Evolutionary conservation across 1,140 invertebrate genomes (phyloP), one percentile per base, ranked within the genome.

Genomic region (Cydia fagiglandana): DNA sequence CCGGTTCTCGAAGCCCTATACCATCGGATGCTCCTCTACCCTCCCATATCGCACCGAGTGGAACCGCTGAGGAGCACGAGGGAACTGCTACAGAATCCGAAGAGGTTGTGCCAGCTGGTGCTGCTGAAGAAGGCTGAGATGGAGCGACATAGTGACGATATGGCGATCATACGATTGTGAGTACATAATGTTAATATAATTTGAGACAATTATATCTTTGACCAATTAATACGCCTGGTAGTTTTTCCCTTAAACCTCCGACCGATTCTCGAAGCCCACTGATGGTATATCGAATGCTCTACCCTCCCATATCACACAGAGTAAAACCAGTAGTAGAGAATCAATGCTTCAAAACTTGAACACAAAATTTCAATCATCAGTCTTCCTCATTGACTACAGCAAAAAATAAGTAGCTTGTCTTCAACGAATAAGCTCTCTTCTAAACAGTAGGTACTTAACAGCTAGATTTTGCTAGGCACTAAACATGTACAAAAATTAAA

Each of bases 1-100:
- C 97, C 98, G 15, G 97, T 98, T 53, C 90, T 99, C 75, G 97
- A 99, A 88, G 98, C 97, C 0, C 93, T 99, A 2, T 98, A 98
- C 88, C 97, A 98, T 91, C 94, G 97, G 47, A 98, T 98, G 96
- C 91, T 98, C 0, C 91, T 98, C 0, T 96, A 98, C 91, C 97
- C 97, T 30, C 96, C 96, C 0, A 95, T 97, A 0, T 94, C 96
- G 53, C 97, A 98, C 90, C 95, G 98, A 50, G 93, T 97, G 4
- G 97, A 98, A 86, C 96, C 97, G 0, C 87, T 99, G 9, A 95
- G 97, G 80, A 97, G 97, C 79, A 93, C 97, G 1, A 95, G 96
- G 79, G 94, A 97, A 50, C 93, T 96, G 53, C 88, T 97, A 0
- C 94, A 95, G 50, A 96, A 96, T 83, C 96, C 96, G 80, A 96